phyloP scores from a whole-genome alignment of 2,113 vertebrate species.

The Mustelus asterias region DNA sequence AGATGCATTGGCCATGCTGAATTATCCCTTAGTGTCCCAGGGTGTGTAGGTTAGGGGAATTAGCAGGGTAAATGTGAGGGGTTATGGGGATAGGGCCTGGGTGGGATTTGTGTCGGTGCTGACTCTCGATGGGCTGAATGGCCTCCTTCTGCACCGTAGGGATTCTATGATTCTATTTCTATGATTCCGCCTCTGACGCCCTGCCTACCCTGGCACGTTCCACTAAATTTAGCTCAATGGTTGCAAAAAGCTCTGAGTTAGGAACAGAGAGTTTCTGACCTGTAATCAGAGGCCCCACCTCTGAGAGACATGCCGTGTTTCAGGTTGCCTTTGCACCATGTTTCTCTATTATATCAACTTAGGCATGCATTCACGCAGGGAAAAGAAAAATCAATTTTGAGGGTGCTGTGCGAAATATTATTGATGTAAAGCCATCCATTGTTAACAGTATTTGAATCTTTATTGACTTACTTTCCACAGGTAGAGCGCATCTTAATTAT shows the following conservation, averaged over 20 bases:
- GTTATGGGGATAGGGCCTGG: too few relatives aligned
- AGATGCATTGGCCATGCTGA: too few relatives aligned
- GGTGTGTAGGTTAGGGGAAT: too few relatives aligned
- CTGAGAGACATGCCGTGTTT: background rate
- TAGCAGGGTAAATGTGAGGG: too few relatives aligned
- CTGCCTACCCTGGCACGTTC: too few relatives aligned
- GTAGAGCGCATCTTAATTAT: background rate
- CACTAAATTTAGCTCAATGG: too few relatives aligned
- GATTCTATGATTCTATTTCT: too few relatives aligned
- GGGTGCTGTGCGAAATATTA: background rate
- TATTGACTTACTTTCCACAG: background rate
- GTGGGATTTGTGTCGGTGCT: too few relatives aligned
- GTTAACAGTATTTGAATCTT: background rate
- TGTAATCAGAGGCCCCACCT: background rate
- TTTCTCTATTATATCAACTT: background rate
- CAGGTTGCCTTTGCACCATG: background rate
- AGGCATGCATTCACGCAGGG: background rate
- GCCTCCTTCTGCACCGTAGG: too few relatives aligned
- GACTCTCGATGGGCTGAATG: too few relatives aligned
- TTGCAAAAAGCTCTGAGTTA: background rate
- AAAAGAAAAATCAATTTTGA: background rate
- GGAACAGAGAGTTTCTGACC: background rate
- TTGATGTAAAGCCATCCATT: background rate
- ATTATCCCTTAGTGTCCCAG: too few relatives aligned
- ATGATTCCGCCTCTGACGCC: too few relatives aligned